A percentile compares a stretch with the other conserved stretches of the same genome.
phyloP scores from a whole-genome alignment of 2,113 vertebrate genomes.

The Aplodontia rufa region DNA sequence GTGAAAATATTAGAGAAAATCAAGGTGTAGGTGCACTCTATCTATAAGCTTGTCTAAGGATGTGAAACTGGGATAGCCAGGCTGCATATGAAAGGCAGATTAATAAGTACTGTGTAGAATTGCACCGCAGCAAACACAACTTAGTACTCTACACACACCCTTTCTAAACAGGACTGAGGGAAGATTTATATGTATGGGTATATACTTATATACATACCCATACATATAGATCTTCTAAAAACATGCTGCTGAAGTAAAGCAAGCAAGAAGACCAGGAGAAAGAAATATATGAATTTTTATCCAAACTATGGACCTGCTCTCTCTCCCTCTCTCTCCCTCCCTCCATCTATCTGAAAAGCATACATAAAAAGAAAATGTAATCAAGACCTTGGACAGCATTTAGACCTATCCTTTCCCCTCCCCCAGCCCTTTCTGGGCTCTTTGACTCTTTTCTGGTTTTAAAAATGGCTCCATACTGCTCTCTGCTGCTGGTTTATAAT shows the following conservation, averaged over 20 bases:
- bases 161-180: not conserved
- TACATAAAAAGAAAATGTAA: constrained; percentile 48
- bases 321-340: not conserved
- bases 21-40: not conserved
- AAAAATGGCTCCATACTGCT: constrained; percentile 85
- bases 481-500: constrained; percentile 79
- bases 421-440: constrained; percentile 50
- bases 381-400: constrained; percentile 60
- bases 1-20: constrained; percentile 38
- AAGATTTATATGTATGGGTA: not conserved
- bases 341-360: not conserved
- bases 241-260: not conserved
- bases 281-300: not conserved
- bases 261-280: not conserved
- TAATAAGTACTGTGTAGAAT: not conserved
- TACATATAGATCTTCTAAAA: rapidly evolving
- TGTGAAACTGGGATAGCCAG: not conserved
- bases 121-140: rapidly evolving
- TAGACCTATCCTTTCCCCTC: constrained; percentile 24
- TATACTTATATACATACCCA: not conserved
- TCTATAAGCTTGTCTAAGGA: not conserved
- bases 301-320: constrained; percentile 5
- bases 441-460: constrained; percentile 43
- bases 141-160: not conserved
- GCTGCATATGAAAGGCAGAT: constrained; percentile 3